Evolutionary conservation across 2,797 vertebrate genomes (phyloP).

Genomic region (Chaetophractus vellerosus): DNA sequence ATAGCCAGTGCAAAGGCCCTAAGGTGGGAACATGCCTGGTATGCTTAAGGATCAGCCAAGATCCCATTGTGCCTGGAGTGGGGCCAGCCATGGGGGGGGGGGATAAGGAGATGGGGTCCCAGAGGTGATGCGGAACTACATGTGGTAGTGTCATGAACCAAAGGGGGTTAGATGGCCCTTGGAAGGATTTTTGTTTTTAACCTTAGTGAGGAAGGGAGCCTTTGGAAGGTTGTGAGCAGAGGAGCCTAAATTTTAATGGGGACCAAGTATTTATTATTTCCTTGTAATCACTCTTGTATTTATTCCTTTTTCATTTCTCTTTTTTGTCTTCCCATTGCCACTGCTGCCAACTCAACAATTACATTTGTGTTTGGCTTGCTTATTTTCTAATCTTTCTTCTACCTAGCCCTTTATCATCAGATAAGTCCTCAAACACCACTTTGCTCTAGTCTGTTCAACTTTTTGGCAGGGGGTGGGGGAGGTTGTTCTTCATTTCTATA

Average conservation of each 20-base stretch:
- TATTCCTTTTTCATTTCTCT: background rate
- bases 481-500: background rate
- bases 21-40: fast-evolving
- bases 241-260: background rate
- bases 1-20: background rate
- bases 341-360: background rate
- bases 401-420: background rate
- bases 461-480: background rate
- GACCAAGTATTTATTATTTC: background rate
- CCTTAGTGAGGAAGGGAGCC: background rate
- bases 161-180: fast-evolving
- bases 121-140: background rate
- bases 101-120: background rate
- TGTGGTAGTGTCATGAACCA: background rate
- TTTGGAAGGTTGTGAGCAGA: background rate
- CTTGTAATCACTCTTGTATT: background rate
- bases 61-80: background rate
- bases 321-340: background rate
- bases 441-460: background rate
- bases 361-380: background rate
- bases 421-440: background rate
- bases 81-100: too few species aligned
- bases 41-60: background rate
- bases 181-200: background rate
- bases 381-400: background rate